Conservation (phyloP, 2,113 vertebrate genomes). For the Etheostoma spectabile region DNA sequence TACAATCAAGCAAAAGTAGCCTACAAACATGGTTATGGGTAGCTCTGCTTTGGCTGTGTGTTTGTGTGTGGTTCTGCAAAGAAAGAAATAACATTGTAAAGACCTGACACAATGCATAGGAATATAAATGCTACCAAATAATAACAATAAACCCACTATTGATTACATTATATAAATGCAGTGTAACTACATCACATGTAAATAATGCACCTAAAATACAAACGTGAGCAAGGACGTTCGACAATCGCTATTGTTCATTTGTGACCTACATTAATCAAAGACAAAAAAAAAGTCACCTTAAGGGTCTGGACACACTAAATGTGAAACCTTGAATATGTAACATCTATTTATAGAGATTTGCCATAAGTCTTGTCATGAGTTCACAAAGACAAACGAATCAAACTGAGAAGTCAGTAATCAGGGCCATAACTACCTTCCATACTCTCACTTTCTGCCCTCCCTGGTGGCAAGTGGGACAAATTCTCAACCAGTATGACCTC, state of each 20-base stretch:
- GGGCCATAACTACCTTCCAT: constrained; percentile 31
- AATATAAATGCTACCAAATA: too few species aligned
- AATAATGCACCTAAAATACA: too few species aligned
- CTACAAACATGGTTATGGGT: too few species aligned
- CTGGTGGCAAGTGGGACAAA: constrained; percentile 38
- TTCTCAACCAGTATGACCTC: constrained; percentile 34
- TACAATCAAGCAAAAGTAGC: too few species aligned
- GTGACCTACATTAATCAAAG: constrained; percentile 26
- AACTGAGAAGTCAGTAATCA: constrained; percentile 42
- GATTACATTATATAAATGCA: too few species aligned
- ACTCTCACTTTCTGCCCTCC: constrained; percentile 14
- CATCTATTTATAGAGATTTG: constrained; percentile 30
- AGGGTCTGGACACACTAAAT: constrained; percentile 22
- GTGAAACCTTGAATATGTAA: constrained; percentile 25
- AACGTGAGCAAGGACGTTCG: too few species aligned
- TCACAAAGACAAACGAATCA: constrained; percentile 52
- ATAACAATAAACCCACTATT: too few species aligned
- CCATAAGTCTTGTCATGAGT: constrained; percentile 16
- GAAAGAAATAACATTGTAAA: too few species aligned
- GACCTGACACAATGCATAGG: too few species aligned
- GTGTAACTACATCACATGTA: too few species aligned
- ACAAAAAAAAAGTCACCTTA: constrained; percentile 44
- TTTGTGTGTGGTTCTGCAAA: too few species aligned
- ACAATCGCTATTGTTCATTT: neutral
- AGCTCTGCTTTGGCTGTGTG: too few species aligned